Evolutionary conservation across 1,140 invertebrate species (phyloP).

Genomic region (Brachionus calyciflorus): DNA sequence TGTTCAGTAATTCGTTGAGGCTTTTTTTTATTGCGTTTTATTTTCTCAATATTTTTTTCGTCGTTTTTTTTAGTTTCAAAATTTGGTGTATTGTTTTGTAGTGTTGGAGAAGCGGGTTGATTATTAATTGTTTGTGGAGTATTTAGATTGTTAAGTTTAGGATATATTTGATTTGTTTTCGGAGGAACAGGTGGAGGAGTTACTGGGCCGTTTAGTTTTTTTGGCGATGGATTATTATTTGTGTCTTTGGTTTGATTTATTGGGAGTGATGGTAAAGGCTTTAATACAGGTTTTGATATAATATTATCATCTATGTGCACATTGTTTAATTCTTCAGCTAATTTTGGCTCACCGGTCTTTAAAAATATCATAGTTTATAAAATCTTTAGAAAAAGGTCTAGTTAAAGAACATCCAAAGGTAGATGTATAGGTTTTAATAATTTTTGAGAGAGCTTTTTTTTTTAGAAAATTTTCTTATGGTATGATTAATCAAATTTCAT

Average conservation of each 20-base stretch:
- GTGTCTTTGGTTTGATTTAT: not conserved
- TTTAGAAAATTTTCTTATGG: no score
- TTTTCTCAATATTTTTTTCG: conserved; percentile 16
- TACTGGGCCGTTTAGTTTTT: not conserved
- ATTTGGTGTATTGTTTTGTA: not conserved
- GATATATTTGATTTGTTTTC: not conserved
- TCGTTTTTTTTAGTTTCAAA: not conserved
- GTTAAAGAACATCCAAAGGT: no score
- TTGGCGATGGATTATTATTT: conserved; percentile 8
- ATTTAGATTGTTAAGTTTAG: not conserved
- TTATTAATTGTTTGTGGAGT: not conserved
- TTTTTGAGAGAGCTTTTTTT: no score
- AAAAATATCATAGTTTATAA: not conserved
- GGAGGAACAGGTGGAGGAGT: not conserved
- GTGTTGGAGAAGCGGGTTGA: not conserved
- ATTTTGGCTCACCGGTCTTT: not conserved
- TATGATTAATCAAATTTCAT: no score
- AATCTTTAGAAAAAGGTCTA: no score
- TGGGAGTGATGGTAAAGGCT: not conserved
- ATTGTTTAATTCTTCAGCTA: not conserved
- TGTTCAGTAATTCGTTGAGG: conserved; percentile 5
- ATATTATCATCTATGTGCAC: not conserved
- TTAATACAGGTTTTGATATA: not conserved
- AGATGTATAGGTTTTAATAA: no score
- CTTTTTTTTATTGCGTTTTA: conserved; percentile 34